Evolutionary conservation across 2,797 vertebrate species (phyloP).

Genomic region (Chelon auratus): DNA sequence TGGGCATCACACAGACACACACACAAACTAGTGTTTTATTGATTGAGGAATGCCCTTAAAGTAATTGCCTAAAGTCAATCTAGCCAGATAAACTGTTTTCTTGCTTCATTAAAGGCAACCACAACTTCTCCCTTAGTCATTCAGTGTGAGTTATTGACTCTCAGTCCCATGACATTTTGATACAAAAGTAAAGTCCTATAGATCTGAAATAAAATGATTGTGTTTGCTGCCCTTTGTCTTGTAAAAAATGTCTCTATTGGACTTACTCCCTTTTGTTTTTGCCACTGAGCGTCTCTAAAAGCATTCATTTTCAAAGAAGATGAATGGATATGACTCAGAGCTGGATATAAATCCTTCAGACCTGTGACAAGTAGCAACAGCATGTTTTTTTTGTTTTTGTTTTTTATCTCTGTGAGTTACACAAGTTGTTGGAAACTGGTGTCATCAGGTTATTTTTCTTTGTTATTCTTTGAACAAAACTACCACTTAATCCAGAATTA

Average conservation of each 20-base stretch:
- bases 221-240: constrained; percentile 63
- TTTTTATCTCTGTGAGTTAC: background rate
- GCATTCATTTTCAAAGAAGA: constrained; percentile 36
- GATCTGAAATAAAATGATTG: constrained; percentile 66
- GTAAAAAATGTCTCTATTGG: constrained; percentile 45
- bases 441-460: constrained; percentile 2
- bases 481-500: background rate
- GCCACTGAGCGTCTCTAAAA: constrained; percentile 29
- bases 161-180: constrained; percentile 72
- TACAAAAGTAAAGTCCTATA: constrained; percentile 59
- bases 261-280: constrained; percentile 24
- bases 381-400: background rate
- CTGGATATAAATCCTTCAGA: constrained; percentile 27
- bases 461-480: background rate
- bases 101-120: constrained; percentile 76
- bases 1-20: constrained; percentile 3
- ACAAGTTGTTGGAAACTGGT: background rate
- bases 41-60: constrained; percentile 76
- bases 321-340: constrained; percentile 36
- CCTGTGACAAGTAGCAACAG: constrained; percentile 7
- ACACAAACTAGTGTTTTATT: constrained; percentile 61
- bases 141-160: constrained; percentile 75
- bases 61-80: constrained; percentile 80
- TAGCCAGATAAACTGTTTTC: constrained; percentile 77
- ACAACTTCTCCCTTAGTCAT: constrained; percentile 72